Evolutionary conservation across 1,140 invertebrate genomes (phyloP), one percentile per base, ranked within the genome.

Genomic region (Papilio dardanus): DNA sequence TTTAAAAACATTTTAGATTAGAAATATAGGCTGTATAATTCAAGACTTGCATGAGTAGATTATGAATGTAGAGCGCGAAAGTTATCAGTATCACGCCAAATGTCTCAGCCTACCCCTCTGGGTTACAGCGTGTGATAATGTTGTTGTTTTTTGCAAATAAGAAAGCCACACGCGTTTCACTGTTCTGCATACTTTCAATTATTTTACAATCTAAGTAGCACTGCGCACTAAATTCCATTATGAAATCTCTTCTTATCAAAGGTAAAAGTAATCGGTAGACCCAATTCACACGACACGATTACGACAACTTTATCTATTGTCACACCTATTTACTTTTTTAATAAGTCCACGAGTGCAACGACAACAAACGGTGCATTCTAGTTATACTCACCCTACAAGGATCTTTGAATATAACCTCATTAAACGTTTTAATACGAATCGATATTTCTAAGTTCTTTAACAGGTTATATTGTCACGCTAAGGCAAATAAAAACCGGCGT

Each of bases 241-340:
- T 10, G 54, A 14, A 28, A 62, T 62, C 10, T 62, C 54, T 62
- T 62, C 24, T 62, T 62, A 62, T 62, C 24, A 28, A 10, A 62
- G 54, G 30, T 62, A 62, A 14, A 62, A 28, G 12, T 62, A 62
- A 62, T 62, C 54, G 16, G 24, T 14, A 62, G 14, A 62, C 54
- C 54, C 24, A 28, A 62, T 30, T 62, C 54, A 62, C 24, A 62
- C 50, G 21, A 58, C 50, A 24, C 24, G 54, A 14, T 62, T 62
- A 28, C 54, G 46, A 50, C 46, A 30, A n/a, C 54, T 28, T 62
- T 62, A 62, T 62, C 54, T 62, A 58, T 24, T 14, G 50, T 58
- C 50, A 30, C 54, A 62, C 54, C 21, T 62, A 62, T 30, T 28
- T 62, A 62, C 24, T 62, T 62, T 58, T 62, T 62, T 28, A 62